A percentile compares a stretch with the other conserved stretches of the same genome.
These are phyloP conservation scores for Talpa occidentalis DNA, from an alignment of 2,113 vertebrate genomes.

Conservation along the genomic window DNA sequence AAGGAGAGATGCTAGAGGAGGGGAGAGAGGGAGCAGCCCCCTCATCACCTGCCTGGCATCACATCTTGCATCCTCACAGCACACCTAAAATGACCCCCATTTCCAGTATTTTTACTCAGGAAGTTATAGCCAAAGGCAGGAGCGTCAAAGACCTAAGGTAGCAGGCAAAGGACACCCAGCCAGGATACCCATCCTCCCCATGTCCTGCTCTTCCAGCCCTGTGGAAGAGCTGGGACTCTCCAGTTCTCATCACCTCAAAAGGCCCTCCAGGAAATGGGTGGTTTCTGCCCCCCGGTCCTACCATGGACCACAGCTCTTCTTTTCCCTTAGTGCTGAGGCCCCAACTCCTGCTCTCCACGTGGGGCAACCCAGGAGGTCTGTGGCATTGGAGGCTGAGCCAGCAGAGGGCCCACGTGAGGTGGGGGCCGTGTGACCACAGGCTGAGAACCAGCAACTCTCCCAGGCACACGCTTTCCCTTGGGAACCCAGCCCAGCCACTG, in stretches of 20 bases:
- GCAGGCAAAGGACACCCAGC: background rate
- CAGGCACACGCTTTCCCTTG: constrained; percentile 48
- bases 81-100: background rate
- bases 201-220: background rate
- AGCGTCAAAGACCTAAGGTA: background rate
- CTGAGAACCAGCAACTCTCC: background rate
- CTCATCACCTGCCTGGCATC: fast-evolving
- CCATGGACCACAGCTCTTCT: background rate
- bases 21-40: background rate
- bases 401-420: constrained; percentile 46
- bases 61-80: background rate
- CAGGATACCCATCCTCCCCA: background rate
- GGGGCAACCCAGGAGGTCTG: constrained; percentile 65
- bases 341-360: background rate
- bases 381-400: constrained; percentile 66
- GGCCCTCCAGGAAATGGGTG: constrained; percentile 45
- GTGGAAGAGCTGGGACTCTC: background rate
- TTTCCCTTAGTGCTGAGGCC: background rate
- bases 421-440: constrained; percentile 2
- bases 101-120: background rate
- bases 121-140: background rate
- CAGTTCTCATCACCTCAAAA: constrained; percentile 29
- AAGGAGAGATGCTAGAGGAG: background rate
- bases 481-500: constrained; percentile 33
- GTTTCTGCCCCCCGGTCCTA: constrained; percentile 27